Base-by-base conservation (phyloP, 2,797 vertebrate species). In the Triplophysa bombifrons region DNA sequence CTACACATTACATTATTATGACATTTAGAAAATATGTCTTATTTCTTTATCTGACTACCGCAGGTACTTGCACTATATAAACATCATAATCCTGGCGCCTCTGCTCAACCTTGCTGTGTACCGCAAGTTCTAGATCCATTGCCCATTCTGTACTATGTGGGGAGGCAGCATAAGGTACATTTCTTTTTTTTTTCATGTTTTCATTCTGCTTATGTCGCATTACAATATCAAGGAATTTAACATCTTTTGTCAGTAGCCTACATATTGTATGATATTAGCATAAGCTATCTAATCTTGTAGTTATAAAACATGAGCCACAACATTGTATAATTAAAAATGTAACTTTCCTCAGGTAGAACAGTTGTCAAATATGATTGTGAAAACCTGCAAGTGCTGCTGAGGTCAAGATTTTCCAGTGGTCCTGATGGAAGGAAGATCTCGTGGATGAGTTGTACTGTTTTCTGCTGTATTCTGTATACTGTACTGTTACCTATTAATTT, bases 41-140 rank as follows among this genome's bases (percentile, higher is more conserved):
- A 11, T 65, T 20, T 20, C 41, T 85, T 76, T 67, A 11, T 30
- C 25, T 72, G 27, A 9, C 20, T 50, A 20, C 38, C 14, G 83
- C 90, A 98, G 96, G 96, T 97, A 80, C 84, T 98, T 88, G 95
- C 95, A n/a, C 87, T 98, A 74, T 98, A 97, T 87, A 96, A 95
- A 85, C 94, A 95, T 86, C 96, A 97, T 91, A 97, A 97, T 83
- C 96, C 96, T 0, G 94, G 95, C 20, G 96, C 95, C 1, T 97
- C 96, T 17, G 96, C 95, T 19, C 93, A 96, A 56, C 96, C 96
- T 0, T 98, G 96, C 92, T 98, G 96, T 11, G 95, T 95, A 2
- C 96, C 96, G 0, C 93, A 97, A 82, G 87, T 89, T 1, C 89
- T 97, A 82, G 95, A 96, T 11, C 95, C 96, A 0, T 92, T 98